phyloP scores from a whole-genome alignment of 2,888 invertebrate species.

The Apotomis capreana region DNA sequence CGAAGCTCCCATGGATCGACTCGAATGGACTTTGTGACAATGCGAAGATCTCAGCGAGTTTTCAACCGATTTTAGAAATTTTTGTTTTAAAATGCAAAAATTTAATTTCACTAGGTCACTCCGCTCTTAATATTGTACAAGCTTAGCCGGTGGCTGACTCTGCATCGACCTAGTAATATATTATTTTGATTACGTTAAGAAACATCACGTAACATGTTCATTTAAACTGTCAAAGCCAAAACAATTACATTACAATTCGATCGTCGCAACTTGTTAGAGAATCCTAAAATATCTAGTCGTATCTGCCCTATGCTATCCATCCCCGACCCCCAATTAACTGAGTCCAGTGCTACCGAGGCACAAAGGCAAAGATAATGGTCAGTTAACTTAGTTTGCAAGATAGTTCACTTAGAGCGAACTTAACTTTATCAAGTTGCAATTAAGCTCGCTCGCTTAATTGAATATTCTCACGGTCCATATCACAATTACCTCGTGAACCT shows the following conservation, averaged over 20 bases:
- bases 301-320: constrained; percentile 54
- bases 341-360: constrained; percentile 70
- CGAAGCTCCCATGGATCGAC: no score
- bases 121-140: no score
- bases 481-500: constrained; percentile 78
- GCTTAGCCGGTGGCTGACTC: no score
- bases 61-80: no score
- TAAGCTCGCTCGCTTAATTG: constrained; percentile 78
- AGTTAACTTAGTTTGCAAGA: constrained; percentile 82
- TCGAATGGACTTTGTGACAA: no score
- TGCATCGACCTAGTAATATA: no score
- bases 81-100: no score
- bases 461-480: constrained; percentile 80
- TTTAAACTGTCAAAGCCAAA: background rate
- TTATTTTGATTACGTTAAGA: no score
- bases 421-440: constrained; percentile 82
- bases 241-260: background rate
- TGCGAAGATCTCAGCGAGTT: no score
- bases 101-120: no score
- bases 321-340: constrained; percentile 72
- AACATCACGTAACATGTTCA: no score
- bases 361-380: constrained; percentile 83
- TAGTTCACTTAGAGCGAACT: constrained; percentile 80
- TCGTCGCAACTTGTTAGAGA: background rate
- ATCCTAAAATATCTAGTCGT: constrained; percentile 36